Base-by-base conservation (phyloP, 2,797 vertebrate species). In the Yasuhikotakia modesta region DNA sequence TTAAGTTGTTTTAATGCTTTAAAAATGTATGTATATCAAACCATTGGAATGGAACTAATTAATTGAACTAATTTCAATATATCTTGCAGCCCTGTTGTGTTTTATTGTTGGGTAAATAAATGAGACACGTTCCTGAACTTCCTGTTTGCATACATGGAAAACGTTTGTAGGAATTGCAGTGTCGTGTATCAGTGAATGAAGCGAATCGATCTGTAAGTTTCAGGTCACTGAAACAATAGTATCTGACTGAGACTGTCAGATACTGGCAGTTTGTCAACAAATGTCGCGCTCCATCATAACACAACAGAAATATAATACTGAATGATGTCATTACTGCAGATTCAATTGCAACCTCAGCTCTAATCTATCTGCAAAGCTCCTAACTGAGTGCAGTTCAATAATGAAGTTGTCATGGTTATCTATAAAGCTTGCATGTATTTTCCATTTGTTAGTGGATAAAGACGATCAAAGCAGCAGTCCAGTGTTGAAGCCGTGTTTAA, bases 181-280 rank as follows among this genome's bases (percentile, higher is more conserved):
- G 50, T 63, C 64, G 46, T 76, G 67, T 50, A 57, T 65, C 52
- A 76, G 73, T 27, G 64, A 58, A 11, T 14, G 24, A 58, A 52
- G 30, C 13, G 24, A 58, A 17, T 35, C 39, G 52, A 64, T 58
- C 64, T 5, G n/a, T 39, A 53, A 74, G 39, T n/a, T 58, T 76
- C 61, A 67, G 64, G 63, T 67, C 73, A 39, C 39, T 64, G n/a
- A n/a, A n/a, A n/a, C n/a, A n/a, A n/a, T n/a, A n/a, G n/a, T 35
- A 3, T 27, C 7, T 35, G 39, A 67, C 73, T 39, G 50, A 66
- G 7, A 46, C 57, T 52, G 63, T 57, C 35, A n/a, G 58, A 19
- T 30, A 27, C 63, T 75, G 73, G 50, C 73, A 66, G 73, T 6
- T 35, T 11, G 0, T 66, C 50, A 45, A 52, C 45, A 57, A 64